Conservation (phyloP, 2,113 vertebrate species). For the Oryzias javanicus region DNA sequence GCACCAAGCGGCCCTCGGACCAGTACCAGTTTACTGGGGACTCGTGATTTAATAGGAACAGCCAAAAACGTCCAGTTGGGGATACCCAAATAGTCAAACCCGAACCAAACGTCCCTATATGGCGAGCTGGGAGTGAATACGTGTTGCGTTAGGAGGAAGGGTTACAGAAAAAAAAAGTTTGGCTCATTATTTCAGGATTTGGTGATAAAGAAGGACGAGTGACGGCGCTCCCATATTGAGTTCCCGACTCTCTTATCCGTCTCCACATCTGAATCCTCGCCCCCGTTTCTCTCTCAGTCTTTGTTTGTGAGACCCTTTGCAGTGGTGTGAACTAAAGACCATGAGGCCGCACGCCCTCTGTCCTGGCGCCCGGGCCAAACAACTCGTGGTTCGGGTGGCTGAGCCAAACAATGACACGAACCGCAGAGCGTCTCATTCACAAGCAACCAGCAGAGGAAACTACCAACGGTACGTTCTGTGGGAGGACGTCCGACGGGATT, state of each 20-base stretch:
- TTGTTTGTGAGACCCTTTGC: slow-evolving; percentile 39
- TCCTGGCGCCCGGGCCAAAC: slow-evolving; percentile 46
- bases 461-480: slow-evolving; percentile 9
- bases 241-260: slow-evolving; percentile 21
- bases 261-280: background rate
- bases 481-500: slow-evolving; percentile 9
- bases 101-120: no score
- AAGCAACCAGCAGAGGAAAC: slow-evolving; percentile 3
- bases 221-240: no score
- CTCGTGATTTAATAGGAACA: no score
- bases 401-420: slow-evolving; percentile 45
- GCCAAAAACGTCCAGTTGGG: no score
- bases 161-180: slow-evolving; percentile 32
- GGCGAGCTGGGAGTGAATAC: no score
- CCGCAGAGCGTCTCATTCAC: slow-evolving; percentile 4
- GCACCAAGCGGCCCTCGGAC: no score
- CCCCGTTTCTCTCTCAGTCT: slow-evolving; percentile 16
- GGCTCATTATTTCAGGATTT: slow-evolving; percentile 32
- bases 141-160: no score
- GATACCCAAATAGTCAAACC: no score
- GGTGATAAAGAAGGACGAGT: slow-evolving; percentile 37
- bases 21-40: no score
- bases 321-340: slow-evolving; percentile 71
- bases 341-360: slow-evolving; percentile 58
- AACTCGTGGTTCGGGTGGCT: slow-evolving; percentile 55